Conservation (phyloP, 2,113 vertebrate species). For the Bombycilla garrulus region DNA sequence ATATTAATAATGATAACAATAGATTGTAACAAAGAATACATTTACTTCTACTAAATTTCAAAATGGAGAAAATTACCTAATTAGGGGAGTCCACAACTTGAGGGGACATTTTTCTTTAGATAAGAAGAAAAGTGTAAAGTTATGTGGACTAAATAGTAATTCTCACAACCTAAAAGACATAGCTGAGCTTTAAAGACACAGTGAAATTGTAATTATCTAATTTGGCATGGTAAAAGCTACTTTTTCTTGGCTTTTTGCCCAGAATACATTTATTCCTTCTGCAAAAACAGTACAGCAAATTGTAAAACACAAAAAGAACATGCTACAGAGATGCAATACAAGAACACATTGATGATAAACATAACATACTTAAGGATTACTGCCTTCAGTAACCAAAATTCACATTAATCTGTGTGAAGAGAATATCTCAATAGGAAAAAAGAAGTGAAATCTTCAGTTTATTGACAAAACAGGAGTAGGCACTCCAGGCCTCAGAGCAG, state of each 20-base stretch:
- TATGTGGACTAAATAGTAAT: slow-evolving; percentile 18
- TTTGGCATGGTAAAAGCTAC: slow-evolving; percentile 34
- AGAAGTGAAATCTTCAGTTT: background rate
- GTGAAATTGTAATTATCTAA: slow-evolving; percentile 35
- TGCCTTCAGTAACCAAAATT: background rate
- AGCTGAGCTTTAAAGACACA: slow-evolving; percentile 25
- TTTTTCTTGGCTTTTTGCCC: slow-evolving; percentile 44
- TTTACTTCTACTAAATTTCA: background rate
- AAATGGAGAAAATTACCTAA: background rate
- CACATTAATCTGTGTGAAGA: background rate
- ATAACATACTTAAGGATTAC: background rate
- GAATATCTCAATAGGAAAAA: background rate
- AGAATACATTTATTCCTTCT: slow-evolving; percentile 30
- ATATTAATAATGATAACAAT: background rate
- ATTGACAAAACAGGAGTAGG: background rate
- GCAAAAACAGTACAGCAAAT: background rate
- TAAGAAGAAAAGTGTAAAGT: slow-evolving; percentile 35
- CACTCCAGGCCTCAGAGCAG: background rate
- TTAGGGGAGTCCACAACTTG: background rate
- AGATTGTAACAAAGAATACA: background rate
- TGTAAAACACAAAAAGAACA: background rate
- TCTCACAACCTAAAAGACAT: slow-evolving; percentile 25
- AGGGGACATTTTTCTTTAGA: slow-evolving; percentile 10
- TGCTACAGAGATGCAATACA: background rate
- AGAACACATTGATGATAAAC: background rate